Conservation (phyloP, 2,888 invertebrate genomes). For the Lamellibrachia satsuma region DNA sequence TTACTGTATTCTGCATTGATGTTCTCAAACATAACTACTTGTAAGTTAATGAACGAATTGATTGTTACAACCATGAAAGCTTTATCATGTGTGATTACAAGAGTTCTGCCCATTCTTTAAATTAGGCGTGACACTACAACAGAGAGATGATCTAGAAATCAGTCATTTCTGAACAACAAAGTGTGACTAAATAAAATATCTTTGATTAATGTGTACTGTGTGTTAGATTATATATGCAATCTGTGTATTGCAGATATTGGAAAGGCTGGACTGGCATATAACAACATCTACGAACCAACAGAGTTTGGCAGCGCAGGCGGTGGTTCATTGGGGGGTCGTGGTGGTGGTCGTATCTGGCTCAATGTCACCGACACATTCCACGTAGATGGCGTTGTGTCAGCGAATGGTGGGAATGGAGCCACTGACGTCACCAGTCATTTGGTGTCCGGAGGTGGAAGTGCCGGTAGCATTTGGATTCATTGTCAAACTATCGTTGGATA, state of each 20-base stretch:
- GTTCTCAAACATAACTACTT: too few species aligned
- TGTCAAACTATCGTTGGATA: constrained; percentile 44
- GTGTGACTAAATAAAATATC: neutral
- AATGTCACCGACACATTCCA: constrained; percentile 51
- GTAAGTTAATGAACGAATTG: too few species aligned
- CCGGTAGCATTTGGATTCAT: constrained; percentile 53
- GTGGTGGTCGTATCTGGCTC: constrained; percentile 53
- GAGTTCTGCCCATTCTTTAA: too few species aligned
- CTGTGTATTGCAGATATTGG: neutral
- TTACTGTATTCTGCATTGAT: too few species aligned
- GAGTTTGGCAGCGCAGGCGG: constrained; percentile 51
- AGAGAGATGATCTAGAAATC: neutral
- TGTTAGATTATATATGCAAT: neutral
- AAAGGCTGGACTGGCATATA: constrained; percentile 44
- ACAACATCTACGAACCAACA: constrained; percentile 50
- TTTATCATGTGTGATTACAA: too few species aligned
- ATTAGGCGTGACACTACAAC: neutral
- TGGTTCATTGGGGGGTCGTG: constrained; percentile 46
- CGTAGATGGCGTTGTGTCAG: constrained; percentile 51
- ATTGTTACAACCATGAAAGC: too few species aligned
- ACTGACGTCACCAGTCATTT: constrained; percentile 24
- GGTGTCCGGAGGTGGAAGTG: constrained; percentile 50
- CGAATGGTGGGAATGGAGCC: constrained; percentile 40
- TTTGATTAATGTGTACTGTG: neutral
- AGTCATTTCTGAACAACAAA: neutral